These are phyloP conservation scores for Leucoraja ocellata DNA, from an alignment of 2,797 vertebrate species.

Conservation along the genomic window DNA sequence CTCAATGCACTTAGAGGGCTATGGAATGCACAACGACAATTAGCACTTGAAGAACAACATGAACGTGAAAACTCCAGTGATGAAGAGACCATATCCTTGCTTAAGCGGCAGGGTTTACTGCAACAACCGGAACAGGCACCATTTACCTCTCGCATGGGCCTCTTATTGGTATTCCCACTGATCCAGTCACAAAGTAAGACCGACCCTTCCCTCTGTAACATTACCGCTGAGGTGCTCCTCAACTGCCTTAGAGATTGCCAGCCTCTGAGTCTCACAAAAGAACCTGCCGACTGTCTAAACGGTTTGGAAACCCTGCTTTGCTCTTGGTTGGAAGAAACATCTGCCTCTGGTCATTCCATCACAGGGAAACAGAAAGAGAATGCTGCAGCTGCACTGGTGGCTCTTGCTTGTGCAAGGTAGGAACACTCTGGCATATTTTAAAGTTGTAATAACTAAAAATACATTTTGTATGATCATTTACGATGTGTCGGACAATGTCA, in stretches of 20 bases:
- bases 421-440: constrained; percentile 41
- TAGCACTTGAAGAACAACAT: constrained; percentile 68
- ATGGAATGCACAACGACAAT: constrained; percentile 88
- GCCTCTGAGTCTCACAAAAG: constrained; percentile 95
- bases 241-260: constrained; percentile 95
- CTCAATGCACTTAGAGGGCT: constrained; percentile 91
- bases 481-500: background rate
- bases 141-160: constrained; percentile 89
- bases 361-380: constrained; percentile 90
- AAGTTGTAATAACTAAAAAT: background rate
- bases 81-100: constrained; percentile 84
- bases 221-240: constrained; percentile 93
- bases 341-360: constrained; percentile 63
- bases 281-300: constrained; percentile 91
- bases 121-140: constrained; percentile 92
- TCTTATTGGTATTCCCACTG: constrained; percentile 93
- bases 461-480: background rate
- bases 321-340: constrained; percentile 87
- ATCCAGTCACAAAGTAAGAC: constrained; percentile 93
- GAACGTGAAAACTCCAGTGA: constrained; percentile 72
- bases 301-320: constrained; percentile 89
- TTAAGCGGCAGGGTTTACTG: constrained; percentile 87
- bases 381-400: constrained; percentile 90
- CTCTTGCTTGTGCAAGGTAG: constrained; percentile 93
- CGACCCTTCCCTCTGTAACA: constrained; percentile 89